These are phyloP conservation scores for Lateolabrax maculatus DNA, from an alignment of 2,797 vertebrate genomes.

Conservation along the genomic window DNA sequence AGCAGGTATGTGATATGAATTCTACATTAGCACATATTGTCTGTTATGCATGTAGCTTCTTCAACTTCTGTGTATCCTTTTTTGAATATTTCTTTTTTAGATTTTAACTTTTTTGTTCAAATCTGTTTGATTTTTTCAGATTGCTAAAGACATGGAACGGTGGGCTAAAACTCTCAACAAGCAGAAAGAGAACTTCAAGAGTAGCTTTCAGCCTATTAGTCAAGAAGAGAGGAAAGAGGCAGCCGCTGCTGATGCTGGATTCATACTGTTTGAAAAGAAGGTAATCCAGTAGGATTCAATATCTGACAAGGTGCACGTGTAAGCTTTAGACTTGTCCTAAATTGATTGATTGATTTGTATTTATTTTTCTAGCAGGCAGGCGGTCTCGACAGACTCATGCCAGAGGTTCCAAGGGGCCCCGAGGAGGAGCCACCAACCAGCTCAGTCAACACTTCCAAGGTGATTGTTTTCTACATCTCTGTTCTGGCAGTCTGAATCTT, in stretches of 20 bases:
- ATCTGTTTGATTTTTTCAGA: conserved; percentile 81
- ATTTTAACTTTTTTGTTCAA: not conserved
- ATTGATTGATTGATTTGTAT: not conserved
- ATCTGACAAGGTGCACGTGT: not conserved
- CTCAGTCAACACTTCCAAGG: conserved; percentile 87
- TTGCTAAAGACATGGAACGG: conserved; percentile 99
- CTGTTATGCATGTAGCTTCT: not conserved
- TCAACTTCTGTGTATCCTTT: not conserved
- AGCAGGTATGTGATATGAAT: conserved; percentile 87
- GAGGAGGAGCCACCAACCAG: conserved; percentile 87
- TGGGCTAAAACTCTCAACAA: conserved; percentile 99
- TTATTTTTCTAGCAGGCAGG: conserved; percentile 82
- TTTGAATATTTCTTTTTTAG: not conserved
- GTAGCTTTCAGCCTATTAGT: conserved; percentile 95
- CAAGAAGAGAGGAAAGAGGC: conserved; percentile 96
- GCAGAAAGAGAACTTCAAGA: conserved; percentile 98
- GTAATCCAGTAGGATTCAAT: conserved; percentile 75
- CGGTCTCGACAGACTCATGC: conserved; percentile 91
- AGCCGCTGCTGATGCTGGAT: conserved; percentile 96
- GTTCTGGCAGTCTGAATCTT: not conserved
- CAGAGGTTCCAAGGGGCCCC: conserved; percentile 86
- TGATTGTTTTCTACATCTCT: conserved; percentile 61
- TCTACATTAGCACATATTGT: not conserved
- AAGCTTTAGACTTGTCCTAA: not conserved
- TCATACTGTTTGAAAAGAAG: conserved; percentile 98